phyloP scores from a whole-genome alignment of 2,113 vertebrate genomes.

The Bambusicola thoracicus region DNA sequence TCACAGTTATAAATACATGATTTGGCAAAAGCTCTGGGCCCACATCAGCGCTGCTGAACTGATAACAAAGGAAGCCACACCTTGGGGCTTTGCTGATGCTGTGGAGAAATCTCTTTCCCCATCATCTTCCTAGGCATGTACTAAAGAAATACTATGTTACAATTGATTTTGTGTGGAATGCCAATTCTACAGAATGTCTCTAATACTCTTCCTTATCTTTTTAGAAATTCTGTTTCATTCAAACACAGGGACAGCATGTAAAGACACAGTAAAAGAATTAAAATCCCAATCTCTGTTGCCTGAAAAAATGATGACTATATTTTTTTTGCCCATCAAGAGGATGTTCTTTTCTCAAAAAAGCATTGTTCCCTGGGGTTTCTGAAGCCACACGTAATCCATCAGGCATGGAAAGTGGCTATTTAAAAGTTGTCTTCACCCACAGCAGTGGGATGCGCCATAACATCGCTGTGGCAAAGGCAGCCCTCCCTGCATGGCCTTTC shows the following conservation, averaged over 20 bases:
- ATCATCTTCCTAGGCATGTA: background rate
- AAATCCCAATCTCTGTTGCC: conserved; percentile 35
- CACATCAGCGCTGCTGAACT: background rate
- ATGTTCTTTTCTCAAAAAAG: conserved; percentile 48
- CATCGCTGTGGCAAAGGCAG: background rate
- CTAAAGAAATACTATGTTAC: background rate
- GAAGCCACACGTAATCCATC: conserved; percentile 32
- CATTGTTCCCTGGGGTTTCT: conserved; percentile 35
- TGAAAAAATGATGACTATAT: conserved; percentile 37
- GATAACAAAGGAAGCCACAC: background rate
- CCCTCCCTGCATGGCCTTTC: background rate
- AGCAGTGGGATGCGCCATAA: background rate
- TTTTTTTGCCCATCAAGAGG: conserved; percentile 16
- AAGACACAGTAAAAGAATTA: conserved; percentile 31
- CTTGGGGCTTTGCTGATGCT: background rate
- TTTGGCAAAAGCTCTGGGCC: background rate
- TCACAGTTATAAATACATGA: background rate
- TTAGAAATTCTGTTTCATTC: conserved; percentile 9
- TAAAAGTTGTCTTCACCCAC: background rate
- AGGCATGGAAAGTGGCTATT: background rate
- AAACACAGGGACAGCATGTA: background rate
- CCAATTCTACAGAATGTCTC: background rate
- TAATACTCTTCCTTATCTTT: background rate
- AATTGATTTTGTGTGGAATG: conserved; percentile 12
- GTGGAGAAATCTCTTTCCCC: background rate